Base-by-base conservation (phyloP, 2,888 invertebrate genomes). In the Phengaris alcon region DNA sequence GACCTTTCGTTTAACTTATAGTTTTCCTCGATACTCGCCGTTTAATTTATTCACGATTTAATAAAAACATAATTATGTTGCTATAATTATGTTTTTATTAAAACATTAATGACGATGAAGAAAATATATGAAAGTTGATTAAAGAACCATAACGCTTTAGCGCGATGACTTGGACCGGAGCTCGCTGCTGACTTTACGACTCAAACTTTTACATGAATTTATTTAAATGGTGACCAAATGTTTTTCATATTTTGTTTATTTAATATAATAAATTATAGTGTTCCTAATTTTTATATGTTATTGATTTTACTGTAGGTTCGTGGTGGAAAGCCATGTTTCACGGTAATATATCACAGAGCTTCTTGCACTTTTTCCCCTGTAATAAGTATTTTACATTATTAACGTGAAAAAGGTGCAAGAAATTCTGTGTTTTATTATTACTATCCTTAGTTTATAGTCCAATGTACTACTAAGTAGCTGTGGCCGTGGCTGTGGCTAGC, bases 51-150 rank as follows among this genome's bases (percentile, higher is more conserved):
- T 75, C 69, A 15, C 69, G 57, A 48, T 35, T 64, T 64, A 64
- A 64, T 64, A 64, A 64, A 64, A 70, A 75, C 69, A 69, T 75
- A 75, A 75, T 69, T 70, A 70, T 55, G 46, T 69, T 13, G 57
- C 35, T 57, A 70, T 57, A 75, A 75, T 75, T 75, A 70, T 46
- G 69, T 68, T 75, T 69, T 75, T 75, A 75, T 75, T 75, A 70
- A 55, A 70, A 55, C 69, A 48, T 75, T 57, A 75, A 69, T 70
- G 48, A 54, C 57, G 15, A 69, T 35, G 64, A 74, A 46, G 57
- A 75, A 57, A n/a, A n/a, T n/a, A 48, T 57, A 75, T 75, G 75
- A 75, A 75, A 75, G 75, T 75, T n/a, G 46, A 70, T 75, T 70
- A 48, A 10, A 74, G 68, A 69, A 70, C 22, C 54, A 54, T 72